phyloP scores from a whole-genome alignment of 2,888 invertebrate species.

The Eristalis tenax region DNA sequence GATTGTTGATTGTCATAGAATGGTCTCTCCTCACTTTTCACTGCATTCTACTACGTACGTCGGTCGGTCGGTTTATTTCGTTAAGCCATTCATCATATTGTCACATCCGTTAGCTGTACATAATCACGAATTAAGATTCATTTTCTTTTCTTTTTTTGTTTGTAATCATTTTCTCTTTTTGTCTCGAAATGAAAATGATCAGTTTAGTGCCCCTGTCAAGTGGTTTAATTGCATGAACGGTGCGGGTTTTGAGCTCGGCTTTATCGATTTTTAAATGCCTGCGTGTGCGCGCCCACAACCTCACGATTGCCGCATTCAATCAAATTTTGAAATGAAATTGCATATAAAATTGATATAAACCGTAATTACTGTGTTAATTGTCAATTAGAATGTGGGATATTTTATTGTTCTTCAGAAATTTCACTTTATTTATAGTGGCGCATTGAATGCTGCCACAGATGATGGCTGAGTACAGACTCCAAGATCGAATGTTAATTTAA shows the following conservation, averaged over 20 bases:
- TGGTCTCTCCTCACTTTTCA: slow-evolving; percentile 8
- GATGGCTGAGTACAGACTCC: slow-evolving; percentile 1
- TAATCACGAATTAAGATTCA: slow-evolving; percentile 20
- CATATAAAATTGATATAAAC: slow-evolving; percentile 26
- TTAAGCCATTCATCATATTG: slow-evolving; percentile 54
- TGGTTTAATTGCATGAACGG: neutral
- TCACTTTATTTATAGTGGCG: slow-evolving; percentile 22
- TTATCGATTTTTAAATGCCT: slow-evolving; percentile 30
- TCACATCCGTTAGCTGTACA: slow-evolving; percentile 54
- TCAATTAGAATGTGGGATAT: slow-evolving; percentile 24
- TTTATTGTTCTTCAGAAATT: slow-evolving; percentile 12
- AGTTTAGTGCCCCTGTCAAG: neutral
- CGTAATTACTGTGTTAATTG: slow-evolving; percentile 33
- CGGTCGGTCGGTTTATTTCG: neutral
- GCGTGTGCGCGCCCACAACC: too few species aligned
- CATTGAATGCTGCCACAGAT: neutral
- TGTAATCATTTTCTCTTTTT: neutral
- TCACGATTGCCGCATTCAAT: neutral
- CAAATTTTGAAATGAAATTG: slow-evolving; percentile 48
- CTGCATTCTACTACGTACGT: neutral
- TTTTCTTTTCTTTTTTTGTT: neutral
- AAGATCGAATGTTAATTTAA: slow-evolving; percentile 43
- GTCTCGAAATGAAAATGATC: neutral
- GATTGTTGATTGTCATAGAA: slow-evolving; percentile 5
- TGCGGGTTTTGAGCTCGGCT: slow-evolving; percentile 2